These are phyloP conservation scores for Sylvicola fuscatus DNA, from an alignment of 2,888 invertebrate genomes.

Conservation along the genomic window DNA sequence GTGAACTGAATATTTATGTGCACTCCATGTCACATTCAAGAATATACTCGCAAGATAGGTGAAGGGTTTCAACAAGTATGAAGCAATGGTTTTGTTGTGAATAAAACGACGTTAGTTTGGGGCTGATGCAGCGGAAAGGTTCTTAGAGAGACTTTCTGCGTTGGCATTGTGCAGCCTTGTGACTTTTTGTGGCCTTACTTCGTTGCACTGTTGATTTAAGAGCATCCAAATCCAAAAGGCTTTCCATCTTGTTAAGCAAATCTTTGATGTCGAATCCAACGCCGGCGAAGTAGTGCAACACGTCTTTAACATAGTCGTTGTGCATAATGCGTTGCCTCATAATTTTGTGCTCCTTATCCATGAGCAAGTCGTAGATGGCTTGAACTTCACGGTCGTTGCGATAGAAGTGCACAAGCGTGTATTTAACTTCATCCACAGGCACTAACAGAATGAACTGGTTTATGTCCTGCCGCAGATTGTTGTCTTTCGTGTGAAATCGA, in stretches of 20 bases:
- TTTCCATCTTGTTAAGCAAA: conserved; percentile 13
- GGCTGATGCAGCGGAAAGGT: conserved; percentile 11
- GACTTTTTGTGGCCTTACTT: too few species aligned
- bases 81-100: background rate
- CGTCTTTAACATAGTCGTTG: conserved; percentile 17
- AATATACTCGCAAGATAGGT: too few species aligned
- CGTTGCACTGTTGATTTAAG: conserved; percentile 3
- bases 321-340: conserved; percentile 15
- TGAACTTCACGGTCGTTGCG: conserved; percentile 19
- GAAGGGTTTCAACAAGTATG: background rate
- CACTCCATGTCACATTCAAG: too few species aligned
- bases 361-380: conserved; percentile 16
- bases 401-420: conserved; percentile 17
- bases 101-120: conserved; percentile 5
- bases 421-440: conserved; percentile 16
- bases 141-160: too few species aligned
- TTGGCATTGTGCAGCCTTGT: too few species aligned
- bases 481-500: too few species aligned
- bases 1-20: too few species aligned
- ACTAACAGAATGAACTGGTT: conserved; percentile 19
- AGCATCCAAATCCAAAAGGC: conserved; percentile 11
- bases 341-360: conserved; percentile 14
- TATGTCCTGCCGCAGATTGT: conserved; percentile 12
- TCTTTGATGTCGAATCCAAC: conserved; percentile 19
- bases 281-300: conserved; percentile 17